Conservation (phyloP, 23 tunicate species). For the Styela clava region DNA sequence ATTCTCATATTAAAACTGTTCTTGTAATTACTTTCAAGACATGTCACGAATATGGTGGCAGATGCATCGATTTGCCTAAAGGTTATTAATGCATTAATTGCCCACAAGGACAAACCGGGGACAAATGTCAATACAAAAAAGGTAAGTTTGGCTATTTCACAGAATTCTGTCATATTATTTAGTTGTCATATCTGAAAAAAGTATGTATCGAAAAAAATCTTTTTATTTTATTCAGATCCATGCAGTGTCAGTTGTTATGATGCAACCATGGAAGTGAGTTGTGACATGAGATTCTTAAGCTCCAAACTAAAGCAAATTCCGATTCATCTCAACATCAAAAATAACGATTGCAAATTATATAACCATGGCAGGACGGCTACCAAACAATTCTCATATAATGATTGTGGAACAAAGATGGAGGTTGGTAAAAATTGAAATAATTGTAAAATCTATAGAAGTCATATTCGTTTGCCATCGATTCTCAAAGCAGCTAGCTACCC, state of each 20-base stretch:
- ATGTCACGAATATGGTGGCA: constrained; percentile 1
- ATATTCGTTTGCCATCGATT: too few species aligned
- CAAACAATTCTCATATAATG: background rate
- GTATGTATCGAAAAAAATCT: too few species aligned
- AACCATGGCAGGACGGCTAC: too few species aligned
- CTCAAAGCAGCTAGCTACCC: too few species aligned
- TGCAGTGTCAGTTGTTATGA: background rate
- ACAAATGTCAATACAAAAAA: background rate
- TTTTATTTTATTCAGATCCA: constrained; percentile 2
- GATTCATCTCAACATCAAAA: background rate
- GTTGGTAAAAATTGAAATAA: background rate
- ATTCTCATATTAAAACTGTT: too few species aligned
- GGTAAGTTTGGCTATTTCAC: background rate
- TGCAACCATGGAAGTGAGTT: background rate
- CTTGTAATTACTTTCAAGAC: too few species aligned
- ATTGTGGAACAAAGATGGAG: constrained; percentile 1
- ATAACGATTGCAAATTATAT: too few species aligned
- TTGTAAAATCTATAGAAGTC: too few species aligned
- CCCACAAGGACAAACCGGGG: constrained; percentile 1
- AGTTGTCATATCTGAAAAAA: too few species aligned
- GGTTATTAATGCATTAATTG: constrained; percentile 15
- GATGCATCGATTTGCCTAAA: background rate
- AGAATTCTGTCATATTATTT: too few species aligned
- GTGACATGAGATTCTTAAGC: constrained; percentile 16
- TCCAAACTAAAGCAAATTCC: background rate